Evolutionary conservation across 2,113 vertebrate genomes (phyloP).

Genomic region (Chiloscyllium plagiosum): DNA sequence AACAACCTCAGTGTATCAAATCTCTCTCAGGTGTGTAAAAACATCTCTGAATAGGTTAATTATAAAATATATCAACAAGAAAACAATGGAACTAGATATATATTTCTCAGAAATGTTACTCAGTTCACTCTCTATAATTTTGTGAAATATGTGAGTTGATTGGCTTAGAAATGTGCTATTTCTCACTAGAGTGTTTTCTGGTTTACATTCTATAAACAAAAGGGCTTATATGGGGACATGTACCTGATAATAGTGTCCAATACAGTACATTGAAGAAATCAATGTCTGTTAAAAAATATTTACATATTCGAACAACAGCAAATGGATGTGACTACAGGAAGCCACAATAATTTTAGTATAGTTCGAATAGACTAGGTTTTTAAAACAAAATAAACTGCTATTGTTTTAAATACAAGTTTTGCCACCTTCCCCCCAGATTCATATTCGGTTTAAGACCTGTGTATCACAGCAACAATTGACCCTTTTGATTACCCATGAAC

Average conservation of each 20-base stretch:
- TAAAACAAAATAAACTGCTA: neutral
- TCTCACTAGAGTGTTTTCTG: neutral
- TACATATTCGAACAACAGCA: neutral
- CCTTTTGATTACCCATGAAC: neutral
- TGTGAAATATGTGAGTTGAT: neutral
- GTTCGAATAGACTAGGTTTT: neutral
- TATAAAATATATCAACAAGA: neutral
- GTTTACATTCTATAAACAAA: neutral
- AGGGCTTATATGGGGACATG: neutral
- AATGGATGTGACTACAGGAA: neutral
- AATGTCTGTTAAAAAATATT: neutral
- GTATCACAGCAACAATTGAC: neutral
- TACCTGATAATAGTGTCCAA: neutral
- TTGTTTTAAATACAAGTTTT: neutral
- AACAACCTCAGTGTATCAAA: too few relatives aligned
- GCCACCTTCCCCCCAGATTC: neutral
- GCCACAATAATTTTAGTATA: neutral
- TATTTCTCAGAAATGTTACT: neutral
- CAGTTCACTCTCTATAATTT: neutral
- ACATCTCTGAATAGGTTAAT: too few relatives aligned
- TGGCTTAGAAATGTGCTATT: neutral
- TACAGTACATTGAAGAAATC: neutral
- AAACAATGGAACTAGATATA: neutral
- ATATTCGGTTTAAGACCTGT: neutral
- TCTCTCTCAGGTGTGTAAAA: too few relatives aligned